phyloP scores from a whole-genome alignment of 2,113 vertebrate genomes.

The Clarias magur region DNA sequence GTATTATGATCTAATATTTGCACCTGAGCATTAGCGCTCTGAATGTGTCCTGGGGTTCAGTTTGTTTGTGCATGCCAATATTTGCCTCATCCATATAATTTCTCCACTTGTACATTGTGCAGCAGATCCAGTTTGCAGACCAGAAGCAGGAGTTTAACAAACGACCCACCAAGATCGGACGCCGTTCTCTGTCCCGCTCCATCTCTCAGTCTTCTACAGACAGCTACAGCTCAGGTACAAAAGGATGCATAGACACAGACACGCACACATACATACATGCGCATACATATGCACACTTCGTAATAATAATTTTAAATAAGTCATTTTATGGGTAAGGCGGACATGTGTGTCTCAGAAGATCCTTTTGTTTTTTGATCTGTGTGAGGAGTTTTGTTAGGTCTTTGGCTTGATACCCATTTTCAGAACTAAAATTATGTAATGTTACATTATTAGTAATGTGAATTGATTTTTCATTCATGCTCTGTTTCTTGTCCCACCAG shows the following conservation, averaged over 20 bases:
- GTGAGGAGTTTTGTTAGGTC: background rate
- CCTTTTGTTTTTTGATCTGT: constrained; percentile 1
- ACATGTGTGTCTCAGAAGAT: background rate
- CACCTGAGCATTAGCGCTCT: background rate
- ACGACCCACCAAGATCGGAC: constrained; percentile 93
- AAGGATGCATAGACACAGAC: background rate
- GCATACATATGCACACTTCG: too few species aligned
- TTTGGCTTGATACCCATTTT: background rate
- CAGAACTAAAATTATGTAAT: background rate
- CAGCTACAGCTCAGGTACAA: constrained; percentile 95
- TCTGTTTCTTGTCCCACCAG: constrained; percentile 63
- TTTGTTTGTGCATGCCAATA: background rate
- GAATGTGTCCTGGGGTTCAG: constrained; percentile 6
- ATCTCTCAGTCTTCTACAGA: constrained; percentile 99
- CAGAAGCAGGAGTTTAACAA: constrained; percentile 99
- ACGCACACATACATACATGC: background rate
- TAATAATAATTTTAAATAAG: too few species aligned
- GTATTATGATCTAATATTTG: too few species aligned
- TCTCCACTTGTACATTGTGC: background rate
- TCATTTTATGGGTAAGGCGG: constrained; percentile 9
- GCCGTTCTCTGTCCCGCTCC: constrained; percentile 94
- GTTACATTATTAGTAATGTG: background rate
- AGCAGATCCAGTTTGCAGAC: constrained; percentile 97
- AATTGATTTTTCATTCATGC: background rate
- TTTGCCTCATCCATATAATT: background rate